Conservation (phyloP, 2,113 vertebrate species). For the Calonectris borealis region DNA sequence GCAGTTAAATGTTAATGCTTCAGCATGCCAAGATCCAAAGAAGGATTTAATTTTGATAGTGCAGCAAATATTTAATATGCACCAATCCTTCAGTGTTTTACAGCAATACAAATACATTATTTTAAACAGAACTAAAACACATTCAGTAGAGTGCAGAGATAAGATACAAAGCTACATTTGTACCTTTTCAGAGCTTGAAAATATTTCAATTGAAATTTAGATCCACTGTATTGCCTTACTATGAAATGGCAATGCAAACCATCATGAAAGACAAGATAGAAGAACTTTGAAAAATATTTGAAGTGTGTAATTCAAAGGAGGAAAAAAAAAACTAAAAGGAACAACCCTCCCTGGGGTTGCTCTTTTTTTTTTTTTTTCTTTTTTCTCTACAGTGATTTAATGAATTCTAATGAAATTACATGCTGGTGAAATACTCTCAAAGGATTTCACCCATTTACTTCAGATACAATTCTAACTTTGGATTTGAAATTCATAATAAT, state of each 20-base stretch:
- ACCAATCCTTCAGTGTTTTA: neutral
- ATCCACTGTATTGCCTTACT: neutral
- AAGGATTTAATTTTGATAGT: neutral
- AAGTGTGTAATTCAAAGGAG: neutral
- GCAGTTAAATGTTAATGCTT: neutral
- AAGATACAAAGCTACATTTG: neutral
- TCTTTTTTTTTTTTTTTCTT: fast-evolving
- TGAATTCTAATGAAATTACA: slow-evolving; percentile 40
- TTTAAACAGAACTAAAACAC: neutral
- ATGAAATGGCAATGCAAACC: neutral
- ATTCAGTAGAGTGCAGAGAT: neutral
- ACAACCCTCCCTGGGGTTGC: neutral
- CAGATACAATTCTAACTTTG: neutral
- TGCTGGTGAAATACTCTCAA: neutral
- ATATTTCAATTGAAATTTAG: neutral
- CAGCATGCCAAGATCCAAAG: neutral
- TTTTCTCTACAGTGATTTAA: neutral
- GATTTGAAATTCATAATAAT: slow-evolving; percentile 24
- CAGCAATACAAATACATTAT: neutral
- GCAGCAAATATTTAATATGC: neutral
- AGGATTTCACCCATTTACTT: slow-evolving; percentile 25
- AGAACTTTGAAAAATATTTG: neutral
- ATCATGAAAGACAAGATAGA: neutral
- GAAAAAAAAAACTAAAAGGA: neutral
- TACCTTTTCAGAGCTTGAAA: neutral